These are phyloP conservation scores for Trachymyrmex septentrionalis DNA, from an alignment of 1,140 invertebrate species.

Conservation along the genomic window DNA sequence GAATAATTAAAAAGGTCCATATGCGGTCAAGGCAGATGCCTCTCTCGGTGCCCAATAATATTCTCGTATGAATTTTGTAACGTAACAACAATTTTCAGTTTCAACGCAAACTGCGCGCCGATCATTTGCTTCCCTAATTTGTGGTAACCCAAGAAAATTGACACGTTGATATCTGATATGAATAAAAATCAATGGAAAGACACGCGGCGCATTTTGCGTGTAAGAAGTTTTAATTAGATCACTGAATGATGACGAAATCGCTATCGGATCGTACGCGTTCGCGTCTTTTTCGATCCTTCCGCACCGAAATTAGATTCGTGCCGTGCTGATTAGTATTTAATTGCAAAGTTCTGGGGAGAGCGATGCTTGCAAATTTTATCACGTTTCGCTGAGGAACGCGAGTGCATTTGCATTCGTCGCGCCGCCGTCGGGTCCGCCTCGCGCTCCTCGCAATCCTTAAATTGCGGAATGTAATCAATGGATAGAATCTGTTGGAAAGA, in stretches of 20 bases:
- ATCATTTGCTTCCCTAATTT: background rate
- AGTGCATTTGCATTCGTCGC: conserved; percentile 61
- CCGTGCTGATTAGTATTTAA: conserved; percentile 62
- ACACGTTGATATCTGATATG: background rate
- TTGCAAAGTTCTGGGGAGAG: conserved; percentile 58
- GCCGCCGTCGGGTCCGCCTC: conserved; percentile 45
- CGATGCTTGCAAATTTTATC: conserved; percentile 63
- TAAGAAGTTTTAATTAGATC: conserved; percentile 32
- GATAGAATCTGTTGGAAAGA: conserved; percentile 47
- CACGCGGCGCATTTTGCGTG: background rate
- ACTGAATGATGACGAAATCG: background rate
- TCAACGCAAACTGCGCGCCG: no score
- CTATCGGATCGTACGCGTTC: background rate
- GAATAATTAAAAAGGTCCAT: no score
- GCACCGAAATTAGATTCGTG: conserved; percentile 52
- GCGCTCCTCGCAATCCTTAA: conserved; percentile 56
- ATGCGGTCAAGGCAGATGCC: no score
- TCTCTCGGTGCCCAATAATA: no score
- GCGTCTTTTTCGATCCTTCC: conserved; percentile 46
- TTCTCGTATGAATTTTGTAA: no score
- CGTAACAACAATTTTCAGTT: no score
- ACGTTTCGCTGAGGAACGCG: conserved; percentile 60
- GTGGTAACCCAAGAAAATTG: background rate
- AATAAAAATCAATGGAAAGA: background rate
- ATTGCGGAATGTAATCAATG: conserved; percentile 62